Base-by-base conservation (phyloP, 1,140 invertebrate species). In the Triops longicaudatus region DNA sequence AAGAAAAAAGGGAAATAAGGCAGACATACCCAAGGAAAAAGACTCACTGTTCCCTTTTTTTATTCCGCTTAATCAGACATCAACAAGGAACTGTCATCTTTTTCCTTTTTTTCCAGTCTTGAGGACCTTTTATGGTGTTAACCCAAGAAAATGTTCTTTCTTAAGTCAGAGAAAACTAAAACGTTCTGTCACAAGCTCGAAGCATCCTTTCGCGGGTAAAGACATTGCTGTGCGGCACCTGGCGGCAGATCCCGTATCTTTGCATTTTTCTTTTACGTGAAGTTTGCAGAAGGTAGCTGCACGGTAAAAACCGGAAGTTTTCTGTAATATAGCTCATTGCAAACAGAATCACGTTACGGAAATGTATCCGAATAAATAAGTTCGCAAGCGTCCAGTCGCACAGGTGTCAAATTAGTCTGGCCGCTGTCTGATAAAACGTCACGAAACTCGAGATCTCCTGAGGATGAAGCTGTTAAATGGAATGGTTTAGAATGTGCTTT, bases 31-130 rank as follows among this genome's bases (percentile, higher is more conserved):
- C 17, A 22, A 63, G 31, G 31, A 63, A 63, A 63, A 63, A n/a
- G n/a, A 63, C 50, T 63, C 50, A 63, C 50, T 14, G 10, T 63
- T 63, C 14, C 0, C 10, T 37, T 37, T 17, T 73, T 73, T 28
- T 73, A 37, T 73, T 26, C 28, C 17, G 7, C 14, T 31, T 73
- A 73, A 73, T 73, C 28, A 73, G 73, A 73, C 73, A 42, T 26
- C 37, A 73, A 37, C 26, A 72, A 9, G 11, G 73, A 6, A n/a
- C 28, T 73, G 14, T 31, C 73, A 73, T 73, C 73, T 1, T 73
- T 73, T 75, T 75, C 41, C n/a, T 3, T 75, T 75, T 31, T 44
- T 43, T 43, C 42, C 42, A 75, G 74, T 17, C 14, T 2, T 37
- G 7, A 37, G 31, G 31, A 4, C 31, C 7, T 37, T 37, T 7